Base-by-base conservation (phyloP, 2,888 invertebrate genomes). In the Erebia aethiops region DNA sequence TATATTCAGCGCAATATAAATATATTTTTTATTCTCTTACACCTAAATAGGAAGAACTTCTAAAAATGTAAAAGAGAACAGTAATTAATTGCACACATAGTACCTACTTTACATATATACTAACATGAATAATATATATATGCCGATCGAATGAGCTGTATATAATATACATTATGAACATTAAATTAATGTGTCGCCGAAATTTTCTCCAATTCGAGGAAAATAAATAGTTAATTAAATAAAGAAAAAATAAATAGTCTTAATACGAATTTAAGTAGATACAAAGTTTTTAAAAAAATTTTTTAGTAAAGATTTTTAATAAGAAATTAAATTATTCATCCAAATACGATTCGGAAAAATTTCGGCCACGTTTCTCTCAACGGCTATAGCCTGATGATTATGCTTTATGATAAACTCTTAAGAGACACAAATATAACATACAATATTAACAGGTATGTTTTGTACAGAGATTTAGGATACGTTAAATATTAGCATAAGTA, bases 11-110 rank as follows among this genome's bases (percentile, higher is more conserved):
- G 80, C 84, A 82, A 85, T 88, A 89, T 90, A 92, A 90, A 91
- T 91, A 92, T 82, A 91, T 76, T 57, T 54, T 49, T 67, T 74
- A 87, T 87, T 88, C 86, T 77, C 87, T 90, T 90, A 90, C 69
- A 81, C 78, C 88, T 92, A 92, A 86, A 81, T 90, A 91, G 91
- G 91, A 92, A 92, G 89, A 90, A 90, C 88, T 85, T 88, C 84
- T 80, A 84, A 83, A 81, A 83, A 83, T 90, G 83, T 88, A 87
- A 83, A 86, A 86, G 86, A 90, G 86, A 88, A 88, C 84, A 84
- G 78, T 89, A 90, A 91, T 92, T 89, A 90, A 91, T 92, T 92
- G 91, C 91, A 91, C 91, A 90, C 86, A 88, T 81, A 88, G 81
- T 88, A 81, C 35, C 35, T 35, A 35, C 35, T 35, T 35, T 35